These are phyloP conservation scores for Lottia scabra DNA, from an alignment of 2,888 invertebrate genomes.

Conservation along the genomic window DNA sequence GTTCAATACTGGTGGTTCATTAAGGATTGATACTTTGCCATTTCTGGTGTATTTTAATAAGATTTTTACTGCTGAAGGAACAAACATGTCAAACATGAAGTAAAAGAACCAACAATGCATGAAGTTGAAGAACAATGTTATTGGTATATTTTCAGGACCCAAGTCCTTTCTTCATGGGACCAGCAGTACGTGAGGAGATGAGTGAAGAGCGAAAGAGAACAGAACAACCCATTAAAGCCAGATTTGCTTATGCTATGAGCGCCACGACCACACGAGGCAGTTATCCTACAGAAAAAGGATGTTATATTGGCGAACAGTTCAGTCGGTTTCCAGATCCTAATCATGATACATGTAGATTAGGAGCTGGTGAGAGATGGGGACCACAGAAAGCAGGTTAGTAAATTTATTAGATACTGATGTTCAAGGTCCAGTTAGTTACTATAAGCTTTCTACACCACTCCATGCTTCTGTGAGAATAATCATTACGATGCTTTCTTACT, in stretches of 20 bases:
- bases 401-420: not conserved
- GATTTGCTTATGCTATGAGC: not conserved
- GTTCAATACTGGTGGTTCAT: too few species aligned
- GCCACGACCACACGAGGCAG: slow-evolving; percentile 29
- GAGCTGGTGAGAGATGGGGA: slow-evolving; percentile 66
- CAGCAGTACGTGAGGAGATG: not conserved
- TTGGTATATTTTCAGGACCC: slow-evolving; percentile 41
- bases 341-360: slow-evolving; percentile 60
- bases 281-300: slow-evolving; percentile 43
- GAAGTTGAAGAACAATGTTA: not conserved
- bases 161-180: slow-evolving; percentile 45
- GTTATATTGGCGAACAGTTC: slow-evolving; percentile 61
- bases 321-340: slow-evolving; percentile 50
- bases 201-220: not conserved
- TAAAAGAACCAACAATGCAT: too few species aligned
- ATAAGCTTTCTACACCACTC: too few species aligned
- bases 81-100: too few species aligned
- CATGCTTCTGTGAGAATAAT: too few species aligned
- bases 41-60: too few species aligned
- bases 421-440: slow-evolving; percentile 14
- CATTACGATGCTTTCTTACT: too few species aligned
- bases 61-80: too few species aligned
- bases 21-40: too few species aligned
- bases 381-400: slow-evolving; percentile 63
- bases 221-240: not conserved